Conservation (phyloP, 2,113 vertebrate species). For the Mesembrinibis cayennensis region DNA sequence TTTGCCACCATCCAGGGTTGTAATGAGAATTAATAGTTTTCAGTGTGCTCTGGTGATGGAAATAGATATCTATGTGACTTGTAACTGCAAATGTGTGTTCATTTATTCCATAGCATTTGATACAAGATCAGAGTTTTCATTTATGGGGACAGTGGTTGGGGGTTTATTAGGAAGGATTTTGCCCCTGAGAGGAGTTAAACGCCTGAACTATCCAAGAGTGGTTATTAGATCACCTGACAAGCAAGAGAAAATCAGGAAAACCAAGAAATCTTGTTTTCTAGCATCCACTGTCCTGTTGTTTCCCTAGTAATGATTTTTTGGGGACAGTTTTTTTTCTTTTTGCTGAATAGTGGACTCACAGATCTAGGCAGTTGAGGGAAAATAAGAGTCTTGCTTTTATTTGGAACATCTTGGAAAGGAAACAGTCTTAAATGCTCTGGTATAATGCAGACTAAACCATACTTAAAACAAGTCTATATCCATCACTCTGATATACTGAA, state of each 20-base stretch:
- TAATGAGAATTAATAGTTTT: not conserved
- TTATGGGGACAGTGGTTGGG: not conserved
- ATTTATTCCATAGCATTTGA: not conserved
- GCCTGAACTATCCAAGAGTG: not conserved
- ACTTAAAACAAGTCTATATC: conserved; percentile 50
- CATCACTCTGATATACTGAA: conserved; percentile 53
- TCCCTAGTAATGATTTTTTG: not conserved
- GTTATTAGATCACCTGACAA: not conserved
- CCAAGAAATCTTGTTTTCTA: not conserved
- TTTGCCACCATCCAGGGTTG: not conserved
- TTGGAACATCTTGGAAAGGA: not conserved
- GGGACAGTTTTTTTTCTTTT: not conserved
- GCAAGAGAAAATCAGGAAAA: not conserved
- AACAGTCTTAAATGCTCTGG: conserved; percentile 1
- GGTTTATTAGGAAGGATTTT: not conserved
- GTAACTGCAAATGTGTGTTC: not conserved
- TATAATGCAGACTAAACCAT: conserved; percentile 47
- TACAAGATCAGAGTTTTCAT: not conserved
- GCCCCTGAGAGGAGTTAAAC: not conserved
- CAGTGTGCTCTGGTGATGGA: not conserved
- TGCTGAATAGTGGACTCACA: not conserved
- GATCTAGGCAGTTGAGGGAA: not conserved
- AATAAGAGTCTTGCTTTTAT: not conserved
- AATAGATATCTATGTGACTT: not conserved
- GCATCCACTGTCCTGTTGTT: not conserved